A percentile compares a stretch with the other conserved stretches of the same genome.
Conservation (phyloP, 2,888 invertebrate species). For the Norana najaformis region DNA sequence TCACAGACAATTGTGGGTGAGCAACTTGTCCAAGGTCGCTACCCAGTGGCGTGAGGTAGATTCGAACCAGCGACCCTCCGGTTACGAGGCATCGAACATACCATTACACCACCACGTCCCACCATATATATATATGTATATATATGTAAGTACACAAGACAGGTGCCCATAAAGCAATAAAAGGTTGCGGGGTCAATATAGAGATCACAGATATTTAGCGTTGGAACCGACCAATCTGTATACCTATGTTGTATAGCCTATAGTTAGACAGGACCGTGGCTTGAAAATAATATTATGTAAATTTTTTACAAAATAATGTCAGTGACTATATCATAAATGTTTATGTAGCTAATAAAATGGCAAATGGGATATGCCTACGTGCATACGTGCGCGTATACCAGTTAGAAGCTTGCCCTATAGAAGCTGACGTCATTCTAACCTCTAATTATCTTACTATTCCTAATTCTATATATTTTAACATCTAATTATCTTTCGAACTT, state of each 20-base stretch:
- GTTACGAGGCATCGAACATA: too few relatives aligned
- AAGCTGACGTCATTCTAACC: background rate
- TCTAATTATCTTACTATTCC: background rate
- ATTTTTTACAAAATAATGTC: background rate
- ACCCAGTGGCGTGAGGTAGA: too few relatives aligned
- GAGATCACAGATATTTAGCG: background rate
- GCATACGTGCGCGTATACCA: too few relatives aligned
- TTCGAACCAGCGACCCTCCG: too few relatives aligned
- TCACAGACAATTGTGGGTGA: too few relatives aligned
- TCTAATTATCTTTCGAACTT: background rate
- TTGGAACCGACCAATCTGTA: background rate
- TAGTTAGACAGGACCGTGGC: background rate
- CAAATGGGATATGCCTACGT: background rate
- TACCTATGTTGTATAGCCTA: background rate
- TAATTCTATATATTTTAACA: background rate
- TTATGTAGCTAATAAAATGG: constrained; percentile 4
- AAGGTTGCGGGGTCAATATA: background rate
- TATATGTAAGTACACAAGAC: background rate
- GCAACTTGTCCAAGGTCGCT: too few relatives aligned
- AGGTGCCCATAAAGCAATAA: background rate
- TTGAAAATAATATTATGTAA: background rate
- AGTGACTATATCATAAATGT: background rate
- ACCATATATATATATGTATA: too few relatives aligned
- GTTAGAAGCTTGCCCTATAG: too few relatives aligned
- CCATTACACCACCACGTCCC: too few relatives aligned